phyloP scores from a whole-genome alignment of 1,140 invertebrate species.

The Bombus superbus region DNA sequence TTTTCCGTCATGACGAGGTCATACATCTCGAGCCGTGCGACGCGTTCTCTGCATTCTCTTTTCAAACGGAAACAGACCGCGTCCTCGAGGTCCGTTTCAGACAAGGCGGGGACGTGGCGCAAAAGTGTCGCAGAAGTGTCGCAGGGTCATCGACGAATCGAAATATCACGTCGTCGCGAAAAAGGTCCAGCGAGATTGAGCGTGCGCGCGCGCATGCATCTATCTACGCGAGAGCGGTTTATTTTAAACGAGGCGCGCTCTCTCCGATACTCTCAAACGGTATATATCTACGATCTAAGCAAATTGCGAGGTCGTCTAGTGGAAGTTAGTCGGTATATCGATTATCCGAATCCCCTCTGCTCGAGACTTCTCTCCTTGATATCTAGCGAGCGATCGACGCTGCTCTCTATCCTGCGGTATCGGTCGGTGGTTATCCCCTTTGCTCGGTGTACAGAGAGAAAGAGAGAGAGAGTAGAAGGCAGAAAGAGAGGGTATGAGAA shows the following conservation, averaged over 20 bases:
- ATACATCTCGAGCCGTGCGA: background rate
- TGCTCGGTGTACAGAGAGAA: slow-evolving; percentile 4
- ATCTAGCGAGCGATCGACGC: slow-evolving; percentile 53
- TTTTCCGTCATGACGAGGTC: background rate
- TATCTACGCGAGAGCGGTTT: slow-evolving; percentile 17
- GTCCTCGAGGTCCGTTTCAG: slow-evolving; percentile 22
- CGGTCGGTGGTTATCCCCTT: slow-evolving; percentile 41
- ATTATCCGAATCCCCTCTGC: slow-evolving; percentile 53
- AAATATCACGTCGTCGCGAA: background rate
- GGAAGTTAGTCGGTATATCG: slow-evolving; percentile 58
- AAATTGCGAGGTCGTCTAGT: slow-evolving; percentile 62
- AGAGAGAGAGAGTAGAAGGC: background rate
- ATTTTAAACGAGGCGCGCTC: slow-evolving; percentile 26
- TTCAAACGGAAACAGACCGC: slow-evolving; percentile 3
- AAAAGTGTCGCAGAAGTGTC: slow-evolving; percentile 16
- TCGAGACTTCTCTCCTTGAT: slow-evolving; percentile 48
- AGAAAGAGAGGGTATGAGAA: slow-evolving; percentile 15
- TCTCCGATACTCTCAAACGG: slow-evolving; percentile 3
- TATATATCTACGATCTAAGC: slow-evolving; percentile 64
- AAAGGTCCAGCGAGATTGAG: background rate
- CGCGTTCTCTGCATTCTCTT: background rate
- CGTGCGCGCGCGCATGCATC: no score
- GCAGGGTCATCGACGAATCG: slow-evolving; percentile 34
- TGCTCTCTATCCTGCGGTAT: slow-evolving; percentile 55
- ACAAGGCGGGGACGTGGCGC: background rate